phyloP scores from a whole-genome alignment of 2,113 vertebrate genomes.

The Taurulus bubalis region DNA sequence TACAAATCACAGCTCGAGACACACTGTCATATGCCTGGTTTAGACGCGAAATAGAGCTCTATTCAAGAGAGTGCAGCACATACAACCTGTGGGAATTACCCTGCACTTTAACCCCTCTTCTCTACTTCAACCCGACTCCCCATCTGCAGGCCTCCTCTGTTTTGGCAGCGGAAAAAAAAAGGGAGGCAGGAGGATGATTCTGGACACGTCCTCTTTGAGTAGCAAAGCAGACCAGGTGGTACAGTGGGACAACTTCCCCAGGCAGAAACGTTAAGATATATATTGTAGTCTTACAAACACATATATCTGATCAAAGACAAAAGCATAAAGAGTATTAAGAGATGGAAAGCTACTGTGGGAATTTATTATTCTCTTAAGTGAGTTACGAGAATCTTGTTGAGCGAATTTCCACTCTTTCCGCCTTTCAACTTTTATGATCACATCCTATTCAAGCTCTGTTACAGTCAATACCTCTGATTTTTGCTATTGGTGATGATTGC shows the following conservation, averaged over 20 bases:
- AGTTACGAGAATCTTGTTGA: slow-evolving; percentile 47
- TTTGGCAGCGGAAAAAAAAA: slow-evolving; percentile 44
- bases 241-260: slow-evolving; percentile 67
- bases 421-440: slow-evolving; percentile 33
- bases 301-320: slow-evolving; percentile 43
- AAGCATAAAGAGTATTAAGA: slow-evolving; percentile 46
- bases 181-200: slow-evolving; percentile 46
- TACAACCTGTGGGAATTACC: slow-evolving; percentile 43
- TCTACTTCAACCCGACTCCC: slow-evolving; percentile 24
- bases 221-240: slow-evolving; percentile 68
- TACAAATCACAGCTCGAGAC: slow-evolving; percentile 52
- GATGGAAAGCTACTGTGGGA: slow-evolving; percentile 57
- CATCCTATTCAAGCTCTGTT: slow-evolving; percentile 38
- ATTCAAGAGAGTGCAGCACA: slow-evolving; percentile 25
- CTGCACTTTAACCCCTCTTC: slow-evolving; percentile 31
- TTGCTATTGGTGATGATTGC: slow-evolving; percentile 19
- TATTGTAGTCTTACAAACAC: slow-evolving; percentile 42
- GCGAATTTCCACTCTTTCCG: slow-evolving; percentile 52
- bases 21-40: slow-evolving; percentile 36
- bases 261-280: slow-evolving; percentile 48
- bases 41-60: slow-evolving; percentile 18
- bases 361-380: slow-evolving; percentile 59
- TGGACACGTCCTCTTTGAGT: slow-evolving; percentile 62
- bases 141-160: slow-evolving; percentile 43
- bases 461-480: slow-evolving; percentile 1